A percentile compares a stretch with the other conserved stretches of the same genome.
phyloP scores from a whole-genome alignment of 2,888 invertebrate species.

The Willowsia nigromaculata region DNA sequence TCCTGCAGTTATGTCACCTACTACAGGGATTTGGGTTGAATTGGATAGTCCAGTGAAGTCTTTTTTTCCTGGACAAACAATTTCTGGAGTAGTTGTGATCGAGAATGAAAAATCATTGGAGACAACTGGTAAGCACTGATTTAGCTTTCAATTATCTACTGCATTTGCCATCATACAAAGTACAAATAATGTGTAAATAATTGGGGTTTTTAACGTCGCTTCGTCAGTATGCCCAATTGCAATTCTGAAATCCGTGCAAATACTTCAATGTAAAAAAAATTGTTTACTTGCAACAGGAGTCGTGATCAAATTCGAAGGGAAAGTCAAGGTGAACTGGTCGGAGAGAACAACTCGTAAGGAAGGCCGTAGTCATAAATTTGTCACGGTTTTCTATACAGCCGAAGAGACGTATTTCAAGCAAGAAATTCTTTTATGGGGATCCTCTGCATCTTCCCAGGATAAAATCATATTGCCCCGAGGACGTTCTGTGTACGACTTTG shows the following conservation, averaged over 20 bases:
- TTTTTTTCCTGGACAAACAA: slow-evolving; percentile 85
- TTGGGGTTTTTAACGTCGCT: no score
- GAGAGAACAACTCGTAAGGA: slow-evolving; percentile 84
- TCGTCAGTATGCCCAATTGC: no score
- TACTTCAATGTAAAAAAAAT: background rate
- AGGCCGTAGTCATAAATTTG: slow-evolving; percentile 82
- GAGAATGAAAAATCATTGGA: slow-evolving; percentile 84
- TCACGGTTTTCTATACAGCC: slow-evolving; percentile 84
- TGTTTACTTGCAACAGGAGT: slow-evolving; percentile 83
- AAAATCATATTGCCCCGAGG: slow-evolving; percentile 83
- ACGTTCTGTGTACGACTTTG: slow-evolving; percentile 88
- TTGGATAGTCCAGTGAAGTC: slow-evolving; percentile 87
- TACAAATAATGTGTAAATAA: background rate
- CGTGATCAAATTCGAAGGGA: slow-evolving; percentile 87
- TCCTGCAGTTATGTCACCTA: slow-evolving; percentile 71
- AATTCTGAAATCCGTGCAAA: no score
- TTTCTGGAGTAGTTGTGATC: slow-evolving; percentile 84
- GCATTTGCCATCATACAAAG: no score
- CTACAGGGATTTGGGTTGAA: slow-evolving; percentile 87
- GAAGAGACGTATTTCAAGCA: slow-evolving; percentile 90
- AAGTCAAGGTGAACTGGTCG: slow-evolving; percentile 87
- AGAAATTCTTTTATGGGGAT: slow-evolving; percentile 84
- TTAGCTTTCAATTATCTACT: background rate
- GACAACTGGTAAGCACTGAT: slow-evolving; percentile 84
- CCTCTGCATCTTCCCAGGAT: background rate